A percentile compares a stretch with the other conserved stretches of the same genome.
Conservation (phyloP, 1,140 invertebrate species). For the Carposina sasakii region DNA sequence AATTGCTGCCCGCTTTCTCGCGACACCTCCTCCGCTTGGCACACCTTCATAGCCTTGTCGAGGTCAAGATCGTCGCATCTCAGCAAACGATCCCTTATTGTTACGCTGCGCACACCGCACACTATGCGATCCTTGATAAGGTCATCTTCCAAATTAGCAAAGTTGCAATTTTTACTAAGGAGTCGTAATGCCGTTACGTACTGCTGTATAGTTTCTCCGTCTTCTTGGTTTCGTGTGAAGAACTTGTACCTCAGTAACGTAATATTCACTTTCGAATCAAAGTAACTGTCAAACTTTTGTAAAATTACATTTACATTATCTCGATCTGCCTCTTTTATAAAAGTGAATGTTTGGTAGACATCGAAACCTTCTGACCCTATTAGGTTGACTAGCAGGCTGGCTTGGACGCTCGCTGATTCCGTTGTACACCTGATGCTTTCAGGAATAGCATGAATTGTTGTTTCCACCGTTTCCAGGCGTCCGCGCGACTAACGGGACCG, state of each 20-base stretch:
- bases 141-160: background rate
- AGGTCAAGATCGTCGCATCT: background rate
- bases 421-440: constrained; percentile 6
- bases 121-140: constrained; percentile 3
- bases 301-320: background rate
- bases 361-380: constrained; percentile 2
- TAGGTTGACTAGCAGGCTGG: constrained; percentile 2
- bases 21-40: constrained; percentile 7
- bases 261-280: background rate
- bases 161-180: constrained; percentile 4
- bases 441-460: constrained; percentile 3
- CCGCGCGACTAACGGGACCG: constrained; percentile 4
- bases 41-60: constrained; percentile 1
- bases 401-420: background rate
- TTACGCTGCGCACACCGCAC: background rate
- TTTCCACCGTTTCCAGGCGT: constrained; percentile 2
- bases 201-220: constrained; percentile 2
- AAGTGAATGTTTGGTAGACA: constrained; percentile 2
- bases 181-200: background rate
- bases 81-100: background rate
- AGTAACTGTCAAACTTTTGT: constrained; percentile 6
- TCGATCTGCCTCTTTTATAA: background rate
- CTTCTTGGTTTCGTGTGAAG: constrained; percentile 5
- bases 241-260: constrained; percentile 8
- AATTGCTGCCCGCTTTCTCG: background rate